phyloP scores from a whole-genome alignment of 2,888 invertebrate species.

The Sphaerophoria taeniata region DNA sequence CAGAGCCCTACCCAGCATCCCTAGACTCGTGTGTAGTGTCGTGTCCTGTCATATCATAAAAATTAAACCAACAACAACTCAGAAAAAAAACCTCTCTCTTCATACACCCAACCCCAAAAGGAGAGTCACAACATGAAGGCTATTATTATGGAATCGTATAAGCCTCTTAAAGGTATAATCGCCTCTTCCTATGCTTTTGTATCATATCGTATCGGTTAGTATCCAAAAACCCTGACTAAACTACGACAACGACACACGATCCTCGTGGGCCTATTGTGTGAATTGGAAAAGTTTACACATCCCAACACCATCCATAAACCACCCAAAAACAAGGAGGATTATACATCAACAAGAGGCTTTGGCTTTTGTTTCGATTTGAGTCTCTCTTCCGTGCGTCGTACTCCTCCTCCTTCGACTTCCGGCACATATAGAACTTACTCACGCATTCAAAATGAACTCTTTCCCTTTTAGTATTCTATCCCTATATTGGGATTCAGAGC shows the following conservation, averaged over 20 bases:
- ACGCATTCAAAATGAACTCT: conserved; percentile 41
- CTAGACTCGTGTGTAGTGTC: not conserved
- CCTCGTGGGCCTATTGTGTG: conserved; percentile 56
- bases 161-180: conserved; percentile 65
- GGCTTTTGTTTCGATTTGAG: conserved; percentile 35
- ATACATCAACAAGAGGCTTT: conserved; percentile 46
- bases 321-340: conserved; percentile 36
- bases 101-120: not conserved
- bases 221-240: not conserved
- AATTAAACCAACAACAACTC: conserved; percentile 26
- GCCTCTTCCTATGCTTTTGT: conserved; percentile 45
- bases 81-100: conserved; percentile 18
- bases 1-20: conserved; percentile 15
- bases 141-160: conserved; percentile 38
- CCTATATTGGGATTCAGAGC: not conserved
- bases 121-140: conserved; percentile 1
- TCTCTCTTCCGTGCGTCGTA: not conserved
- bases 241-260: not conserved
- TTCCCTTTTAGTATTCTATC: not conserved
- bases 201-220: conserved; percentile 33
- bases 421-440: conserved; percentile 11
- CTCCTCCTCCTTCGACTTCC: not conserved
- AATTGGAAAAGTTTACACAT: conserved; percentile 55
- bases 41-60: conserved; percentile 22
- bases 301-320: conserved; percentile 1